phyloP scores from a whole-genome alignment of 2,888 invertebrate species.

The Coremacera marginata region DNA sequence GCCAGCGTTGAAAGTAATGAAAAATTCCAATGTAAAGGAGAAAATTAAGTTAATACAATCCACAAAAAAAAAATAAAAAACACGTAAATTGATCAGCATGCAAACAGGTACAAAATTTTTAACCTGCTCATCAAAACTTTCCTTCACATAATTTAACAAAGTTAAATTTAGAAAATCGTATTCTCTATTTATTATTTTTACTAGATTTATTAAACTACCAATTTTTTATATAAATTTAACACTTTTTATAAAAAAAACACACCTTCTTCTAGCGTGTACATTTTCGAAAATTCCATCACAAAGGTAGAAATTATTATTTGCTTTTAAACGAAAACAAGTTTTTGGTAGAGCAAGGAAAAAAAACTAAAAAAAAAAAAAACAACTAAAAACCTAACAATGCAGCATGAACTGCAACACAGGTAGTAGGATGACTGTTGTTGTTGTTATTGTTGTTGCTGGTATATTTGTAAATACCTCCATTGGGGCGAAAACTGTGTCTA shows the following conservation, averaged over 20 bases:
- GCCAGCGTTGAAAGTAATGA: conserved; percentile 16
- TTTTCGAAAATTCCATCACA: too few species aligned
- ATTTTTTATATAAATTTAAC: too few species aligned
- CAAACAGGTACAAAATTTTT: background rate
- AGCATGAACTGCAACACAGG: conserved; percentile 25
- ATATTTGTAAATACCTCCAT: background rate
- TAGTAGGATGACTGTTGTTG: background rate
- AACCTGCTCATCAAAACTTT: too few species aligned
- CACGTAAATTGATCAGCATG: background rate
- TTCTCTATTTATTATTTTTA: too few species aligned
- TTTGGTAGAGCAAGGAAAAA: background rate
- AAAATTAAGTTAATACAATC: background rate
- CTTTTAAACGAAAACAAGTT: too few species aligned
- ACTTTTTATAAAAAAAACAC: too few species aligned
- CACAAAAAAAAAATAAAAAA: background rate
- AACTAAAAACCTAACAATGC: background rate
- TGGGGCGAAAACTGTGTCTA: background rate
- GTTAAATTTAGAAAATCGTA: too few species aligned
- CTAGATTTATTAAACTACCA: too few species aligned
- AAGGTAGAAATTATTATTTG: too few species aligned
- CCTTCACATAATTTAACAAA: too few species aligned
- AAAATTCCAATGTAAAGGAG: conserved; percentile 18
- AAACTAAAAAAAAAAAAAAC: background rate
- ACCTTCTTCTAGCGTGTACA: too few species aligned
- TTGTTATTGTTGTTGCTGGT: conserved; percentile 8